These are phyloP conservation scores for Philhelius pedissequus DNA, from an alignment of 2,888 invertebrate species.

Conservation along the genomic window DNA sequence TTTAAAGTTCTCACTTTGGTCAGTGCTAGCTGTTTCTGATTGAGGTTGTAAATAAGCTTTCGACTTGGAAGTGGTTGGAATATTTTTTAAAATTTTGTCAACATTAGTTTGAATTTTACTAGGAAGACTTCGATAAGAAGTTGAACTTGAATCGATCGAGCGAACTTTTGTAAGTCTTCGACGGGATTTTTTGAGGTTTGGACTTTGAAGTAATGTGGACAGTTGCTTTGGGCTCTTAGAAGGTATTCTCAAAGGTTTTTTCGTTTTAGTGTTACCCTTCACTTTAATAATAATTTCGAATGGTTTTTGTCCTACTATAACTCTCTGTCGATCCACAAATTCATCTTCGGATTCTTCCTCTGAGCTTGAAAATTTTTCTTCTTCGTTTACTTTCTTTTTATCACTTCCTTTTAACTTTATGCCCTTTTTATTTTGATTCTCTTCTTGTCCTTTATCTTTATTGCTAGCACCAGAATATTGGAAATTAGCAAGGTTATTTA, in stretches of 20 bases:
- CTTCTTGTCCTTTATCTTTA: background rate
- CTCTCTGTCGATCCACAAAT: background rate
- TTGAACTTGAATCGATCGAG: constrained; percentile 44
- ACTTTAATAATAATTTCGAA: constrained; percentile 76
- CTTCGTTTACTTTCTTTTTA: background rate
- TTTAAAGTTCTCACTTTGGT: background rate
- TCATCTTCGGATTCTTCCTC: constrained; percentile 27
- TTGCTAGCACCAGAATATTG: background rate
- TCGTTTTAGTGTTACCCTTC: constrained; percentile 70
- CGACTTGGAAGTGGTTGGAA: background rate
- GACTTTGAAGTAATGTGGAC: constrained; percentile 64
- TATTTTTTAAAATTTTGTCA: constrained; percentile 26
- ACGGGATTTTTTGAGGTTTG: constrained; percentile 24
- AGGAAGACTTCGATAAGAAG: constrained; percentile 59
- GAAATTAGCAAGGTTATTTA: background rate
- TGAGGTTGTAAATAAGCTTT: background rate
- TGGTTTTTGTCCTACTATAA: constrained; percentile 57
- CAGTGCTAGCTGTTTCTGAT: background rate
- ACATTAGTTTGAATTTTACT: constrained; percentile 31
- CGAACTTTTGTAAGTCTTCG: background rate
- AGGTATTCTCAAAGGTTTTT: constrained; percentile 58
- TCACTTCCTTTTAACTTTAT: background rate
- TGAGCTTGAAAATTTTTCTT: background rate
- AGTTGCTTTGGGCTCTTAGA: constrained; percentile 70
- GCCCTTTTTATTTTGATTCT: background rate